Evolutionary conservation across 2,888 invertebrate species (phyloP).

Genomic region (Smittia aterrima): DNA sequence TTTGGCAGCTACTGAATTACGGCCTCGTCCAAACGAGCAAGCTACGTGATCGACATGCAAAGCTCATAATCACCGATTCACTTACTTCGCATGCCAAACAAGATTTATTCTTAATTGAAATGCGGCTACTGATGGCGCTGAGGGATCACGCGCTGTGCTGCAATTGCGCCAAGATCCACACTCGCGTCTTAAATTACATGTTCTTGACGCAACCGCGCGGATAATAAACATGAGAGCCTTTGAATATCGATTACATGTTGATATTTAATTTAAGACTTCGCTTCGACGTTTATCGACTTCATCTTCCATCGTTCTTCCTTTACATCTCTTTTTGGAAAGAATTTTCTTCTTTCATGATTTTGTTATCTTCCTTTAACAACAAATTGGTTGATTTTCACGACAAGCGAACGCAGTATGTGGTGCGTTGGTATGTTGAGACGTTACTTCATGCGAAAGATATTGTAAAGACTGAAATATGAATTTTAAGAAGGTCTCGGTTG

Average conservation of each 20-base stretch:
- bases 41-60: constrained; percentile 25
- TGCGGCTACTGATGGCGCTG: not conserved
- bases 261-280: not conserved
- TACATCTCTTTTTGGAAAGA: not conserved
- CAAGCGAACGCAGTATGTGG: not conserved
- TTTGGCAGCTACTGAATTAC: constrained; percentile 16
- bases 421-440: no score
- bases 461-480: no score
- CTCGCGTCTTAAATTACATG: constrained; percentile 20
- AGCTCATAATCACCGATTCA: not conserved
- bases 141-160: not conserved
- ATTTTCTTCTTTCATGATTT: not conserved
- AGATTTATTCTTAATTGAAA: not conserved
- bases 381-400: constrained; percentile 19
- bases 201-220: not conserved
- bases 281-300: not conserved
- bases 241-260: not conserved
- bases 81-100: not conserved
- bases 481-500: no score
- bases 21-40: not conserved
- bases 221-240: not conserved
- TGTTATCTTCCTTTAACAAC: no score
- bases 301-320: not conserved
- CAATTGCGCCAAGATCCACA: not conserved
- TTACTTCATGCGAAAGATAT: no score